phyloP scores from a whole-genome alignment of 64 coral and sea anemone genomes.

The Stichodactyla helianthus region DNA sequence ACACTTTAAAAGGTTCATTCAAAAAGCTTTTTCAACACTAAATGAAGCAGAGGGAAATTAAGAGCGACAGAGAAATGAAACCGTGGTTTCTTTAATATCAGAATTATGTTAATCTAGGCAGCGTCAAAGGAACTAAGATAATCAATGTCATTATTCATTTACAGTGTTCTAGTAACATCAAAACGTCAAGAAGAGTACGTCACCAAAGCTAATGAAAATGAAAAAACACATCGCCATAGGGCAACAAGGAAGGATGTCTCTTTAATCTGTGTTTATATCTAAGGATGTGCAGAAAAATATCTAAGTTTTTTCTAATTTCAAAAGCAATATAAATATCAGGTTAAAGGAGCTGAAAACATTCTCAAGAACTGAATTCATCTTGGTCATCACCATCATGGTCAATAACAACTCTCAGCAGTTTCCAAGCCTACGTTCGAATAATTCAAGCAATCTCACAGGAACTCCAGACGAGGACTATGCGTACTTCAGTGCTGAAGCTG shows the following conservation, averaged over 20 bases:
- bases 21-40: background rate
- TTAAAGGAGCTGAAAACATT: background rate
- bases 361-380: background rate
- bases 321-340: constrained; percentile 2
- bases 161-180: background rate
- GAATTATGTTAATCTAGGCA: background rate
- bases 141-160: background rate
- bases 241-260: background rate
- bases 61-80: background rate
- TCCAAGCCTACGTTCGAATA: background rate
- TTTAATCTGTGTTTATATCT: background rate
- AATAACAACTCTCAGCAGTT: background rate
- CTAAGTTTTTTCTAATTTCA: background rate
- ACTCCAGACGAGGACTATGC: background rate
- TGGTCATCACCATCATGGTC: background rate
- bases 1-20: background rate
- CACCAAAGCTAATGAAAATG: background rate
- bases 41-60: background rate
- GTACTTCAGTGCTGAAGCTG: constrained; percentile 21
- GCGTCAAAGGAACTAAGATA: background rate
- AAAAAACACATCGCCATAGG: background rate
- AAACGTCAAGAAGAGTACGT: background rate
- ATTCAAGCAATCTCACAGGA: background rate
- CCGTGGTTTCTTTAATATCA: background rate
- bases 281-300: background rate